A percentile compares a stretch with the other conserved stretches of the same genome.
These are phyloP conservation scores for Pelvicachromis taeniatus DNA, from an alignment of 2,113 vertebrate genomes.

Conservation along the genomic window DNA sequence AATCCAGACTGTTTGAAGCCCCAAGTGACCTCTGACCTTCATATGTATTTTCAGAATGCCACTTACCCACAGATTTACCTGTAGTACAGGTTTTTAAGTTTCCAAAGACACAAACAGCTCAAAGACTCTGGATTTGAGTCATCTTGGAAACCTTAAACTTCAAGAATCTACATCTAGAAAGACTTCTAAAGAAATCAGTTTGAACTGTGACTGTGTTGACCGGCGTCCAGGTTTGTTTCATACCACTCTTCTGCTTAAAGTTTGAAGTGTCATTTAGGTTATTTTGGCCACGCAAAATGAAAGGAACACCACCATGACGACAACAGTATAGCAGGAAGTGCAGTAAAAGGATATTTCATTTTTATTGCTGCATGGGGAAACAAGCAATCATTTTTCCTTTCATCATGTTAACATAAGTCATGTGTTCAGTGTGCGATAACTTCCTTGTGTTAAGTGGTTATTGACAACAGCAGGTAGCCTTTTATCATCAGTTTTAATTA, in stretches of 20 bases:
- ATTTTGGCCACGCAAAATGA: not conserved
- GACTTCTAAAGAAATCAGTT: not conserved
- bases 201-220: accelerated
- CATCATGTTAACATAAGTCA: not conserved
- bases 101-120: not conserved
- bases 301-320: not conserved
- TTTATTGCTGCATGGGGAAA: not conserved
- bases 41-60: not conserved
- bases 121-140: not conserved
- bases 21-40: not conserved
- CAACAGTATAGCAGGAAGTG: not conserved
- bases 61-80: not conserved
- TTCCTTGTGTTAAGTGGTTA: not conserved
- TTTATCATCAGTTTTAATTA: slow-evolving; percentile 4
- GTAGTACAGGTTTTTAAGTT: not conserved
- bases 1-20: not conserved
- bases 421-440: not conserved
- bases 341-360: too few relatives aligned
- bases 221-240: not conserved
- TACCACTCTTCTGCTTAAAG: not conserved
- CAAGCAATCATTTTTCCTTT: not conserved
- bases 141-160: not conserved
- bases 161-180: not conserved
- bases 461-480: not conserved
- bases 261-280: not conserved